These are phyloP conservation scores for Trachops cirrhosus DNA, from an alignment of 2,797 vertebrate genomes.

Conservation along the genomic window DNA sequence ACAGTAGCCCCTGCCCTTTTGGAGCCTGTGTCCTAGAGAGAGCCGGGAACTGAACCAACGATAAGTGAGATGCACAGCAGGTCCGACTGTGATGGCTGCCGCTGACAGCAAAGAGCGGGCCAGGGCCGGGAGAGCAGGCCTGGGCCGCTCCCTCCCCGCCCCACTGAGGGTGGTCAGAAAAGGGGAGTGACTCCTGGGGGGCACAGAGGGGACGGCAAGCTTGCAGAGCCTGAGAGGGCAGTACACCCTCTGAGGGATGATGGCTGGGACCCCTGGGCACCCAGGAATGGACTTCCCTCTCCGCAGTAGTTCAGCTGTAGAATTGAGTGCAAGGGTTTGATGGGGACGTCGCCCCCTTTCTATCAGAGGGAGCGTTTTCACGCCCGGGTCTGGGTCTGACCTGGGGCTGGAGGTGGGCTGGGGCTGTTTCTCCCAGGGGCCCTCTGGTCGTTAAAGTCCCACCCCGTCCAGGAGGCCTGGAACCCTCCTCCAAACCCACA, in stretches of 20 bases:
- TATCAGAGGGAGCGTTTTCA: too few relatives aligned
- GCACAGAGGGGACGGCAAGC: background rate
- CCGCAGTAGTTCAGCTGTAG: background rate
- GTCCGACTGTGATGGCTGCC: fast-evolving
- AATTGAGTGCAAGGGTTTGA: fast-evolving
- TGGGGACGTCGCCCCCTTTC: background rate
- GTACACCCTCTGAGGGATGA: fast-evolving
- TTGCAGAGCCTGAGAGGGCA: background rate
- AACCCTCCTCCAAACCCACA: background rate
- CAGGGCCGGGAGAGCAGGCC: fast-evolving
- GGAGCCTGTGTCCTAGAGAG: too few relatives aligned
- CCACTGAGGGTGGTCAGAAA: background rate
- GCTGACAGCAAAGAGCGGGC: background rate
- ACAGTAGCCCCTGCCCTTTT: background rate
- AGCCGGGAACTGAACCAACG: background rate
- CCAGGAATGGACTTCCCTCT: background rate
- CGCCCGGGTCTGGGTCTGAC: background rate
- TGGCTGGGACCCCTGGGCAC: background rate
- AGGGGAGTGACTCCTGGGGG: background rate
- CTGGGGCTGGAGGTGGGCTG: fast-evolving
- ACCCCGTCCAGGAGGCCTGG: background rate
- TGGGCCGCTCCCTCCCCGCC: fast-evolving
- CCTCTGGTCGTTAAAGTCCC: background rate
- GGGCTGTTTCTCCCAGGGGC: background rate
- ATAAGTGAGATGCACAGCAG: background rate